Evolutionary conservation across 1,140 invertebrate species (phyloP).

Genomic region (Orius laevigatus): DNA sequence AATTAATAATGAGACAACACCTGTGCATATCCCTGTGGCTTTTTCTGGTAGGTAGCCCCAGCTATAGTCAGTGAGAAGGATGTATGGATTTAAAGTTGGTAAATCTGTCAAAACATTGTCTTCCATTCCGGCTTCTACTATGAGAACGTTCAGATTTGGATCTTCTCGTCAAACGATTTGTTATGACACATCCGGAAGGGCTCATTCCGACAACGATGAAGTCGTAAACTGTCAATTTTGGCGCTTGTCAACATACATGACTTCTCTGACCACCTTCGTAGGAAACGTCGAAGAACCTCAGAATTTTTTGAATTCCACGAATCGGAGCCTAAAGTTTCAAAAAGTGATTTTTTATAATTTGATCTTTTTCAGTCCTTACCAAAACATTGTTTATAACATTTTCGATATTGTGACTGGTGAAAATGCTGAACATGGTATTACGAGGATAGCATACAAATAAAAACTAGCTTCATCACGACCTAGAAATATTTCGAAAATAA

Average conservation of each 20-base stretch:
- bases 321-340: too few species aligned
- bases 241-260: background rate
- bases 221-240: conserved; percentile 1
- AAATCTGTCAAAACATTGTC: conserved; percentile 50
- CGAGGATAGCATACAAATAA: too few species aligned
- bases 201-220: conserved; percentile 7
- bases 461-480: too few species aligned
- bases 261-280: background rate
- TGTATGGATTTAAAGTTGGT: conserved; percentile 39
- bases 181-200: background rate
- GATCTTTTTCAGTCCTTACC: too few species aligned
- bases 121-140: conserved; percentile 44
- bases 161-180: conserved; percentile 26
- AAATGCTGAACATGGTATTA: too few species aligned
- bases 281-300: conserved; percentile 3
- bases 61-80: conserved; percentile 38
- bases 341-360: too few species aligned
- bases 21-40: conserved; percentile 39
- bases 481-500: too few species aligned
- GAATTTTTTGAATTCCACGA: background rate
- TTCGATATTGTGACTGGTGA: too few species aligned
- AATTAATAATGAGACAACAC: background rate
- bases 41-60: conserved; percentile 52
- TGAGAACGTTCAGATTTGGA: conserved; percentile 27
- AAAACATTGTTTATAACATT: too few species aligned